Percentiles rank a stretch among this genome's conserved stretches.
Evolutionary conservation across 2,888 invertebrate species (phyloP).

Genomic region (Drosophila rellima): DNA sequence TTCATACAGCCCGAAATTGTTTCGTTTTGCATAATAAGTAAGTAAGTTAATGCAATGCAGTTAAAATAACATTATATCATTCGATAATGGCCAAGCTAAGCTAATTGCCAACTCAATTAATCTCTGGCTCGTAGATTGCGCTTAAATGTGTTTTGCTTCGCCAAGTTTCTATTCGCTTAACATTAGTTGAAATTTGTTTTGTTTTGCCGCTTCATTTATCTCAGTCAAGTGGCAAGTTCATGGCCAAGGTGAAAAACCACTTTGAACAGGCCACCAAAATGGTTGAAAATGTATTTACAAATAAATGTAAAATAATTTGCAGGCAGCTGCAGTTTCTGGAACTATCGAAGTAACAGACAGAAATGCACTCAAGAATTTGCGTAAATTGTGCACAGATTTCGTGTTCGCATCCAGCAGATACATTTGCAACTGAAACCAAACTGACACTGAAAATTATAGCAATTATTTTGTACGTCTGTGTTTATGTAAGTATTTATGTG

Average conservation of each 20-base stretch:
- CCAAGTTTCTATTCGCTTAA: slow-evolving; percentile 8
- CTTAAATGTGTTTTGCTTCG: slow-evolving; percentile 11
- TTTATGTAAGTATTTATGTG: not conserved
- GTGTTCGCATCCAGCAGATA: slow-evolving; percentile 40
- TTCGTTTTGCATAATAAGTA: slow-evolving; percentile 8
- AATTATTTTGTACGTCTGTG: slow-evolving; percentile 41
- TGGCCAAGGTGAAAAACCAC: slow-evolving; percentile 65
- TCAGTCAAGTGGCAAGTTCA: slow-evolving; percentile 55
- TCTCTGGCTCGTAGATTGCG: slow-evolving; percentile 1
- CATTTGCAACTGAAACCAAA: slow-evolving; percentile 58
- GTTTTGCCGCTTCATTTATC: slow-evolving; percentile 25
- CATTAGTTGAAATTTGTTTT: slow-evolving; percentile 11
- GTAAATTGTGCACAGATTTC: slow-evolving; percentile 30
- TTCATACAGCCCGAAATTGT: slow-evolving; percentile 1
- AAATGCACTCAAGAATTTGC: slow-evolving; percentile 53
- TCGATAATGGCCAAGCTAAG: not conserved
- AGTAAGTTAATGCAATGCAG: not conserved
- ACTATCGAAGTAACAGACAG: slow-evolving; percentile 35
- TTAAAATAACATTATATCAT: slow-evolving; percentile 7
- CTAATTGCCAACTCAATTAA: slow-evolving; percentile 8
- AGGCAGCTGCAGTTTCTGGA: slow-evolving; percentile 39
- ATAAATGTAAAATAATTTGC: slow-evolving; percentile 23
- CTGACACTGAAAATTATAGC: slow-evolving; percentile 69
- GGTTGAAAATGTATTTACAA: slow-evolving; percentile 15
- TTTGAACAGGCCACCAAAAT: slow-evolving; percentile 25